Percentiles rank a stretch among this genome's conserved stretches.
Conservation (phyloP, 2,113 vertebrate genomes). For the Lagopus muta region DNA sequence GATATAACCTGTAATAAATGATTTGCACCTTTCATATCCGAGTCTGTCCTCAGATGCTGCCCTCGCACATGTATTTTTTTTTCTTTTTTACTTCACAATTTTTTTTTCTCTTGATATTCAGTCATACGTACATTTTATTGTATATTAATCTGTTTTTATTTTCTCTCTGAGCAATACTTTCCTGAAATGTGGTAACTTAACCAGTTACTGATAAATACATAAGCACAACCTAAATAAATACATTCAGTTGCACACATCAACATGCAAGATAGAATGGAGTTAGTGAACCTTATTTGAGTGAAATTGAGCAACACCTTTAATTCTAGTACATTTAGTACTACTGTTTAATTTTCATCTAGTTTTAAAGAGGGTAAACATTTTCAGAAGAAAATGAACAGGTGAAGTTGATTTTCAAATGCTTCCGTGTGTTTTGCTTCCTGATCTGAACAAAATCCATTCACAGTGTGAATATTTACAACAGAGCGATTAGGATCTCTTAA, state of each 20-base stretch:
- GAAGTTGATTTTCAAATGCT: rapidly evolving
- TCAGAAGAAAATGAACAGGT: background rate
- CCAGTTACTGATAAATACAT: background rate
- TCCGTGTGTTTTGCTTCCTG: background rate
- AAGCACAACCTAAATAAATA: background rate
- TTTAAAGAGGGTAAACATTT: background rate
- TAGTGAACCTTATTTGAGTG: background rate
- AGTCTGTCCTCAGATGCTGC: no score
- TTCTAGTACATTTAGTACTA: background rate
- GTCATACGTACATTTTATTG: background rate
- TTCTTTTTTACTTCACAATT: background rate
- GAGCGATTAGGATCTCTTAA: background rate
- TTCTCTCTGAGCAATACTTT: background rate
- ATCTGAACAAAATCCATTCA: background rate
- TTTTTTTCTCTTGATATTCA: background rate
- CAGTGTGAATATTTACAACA: background rate
- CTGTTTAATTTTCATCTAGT: background rate
- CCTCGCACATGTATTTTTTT: background rate
- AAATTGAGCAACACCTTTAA: background rate
- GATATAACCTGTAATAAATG: no score
- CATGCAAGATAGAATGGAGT: background rate
- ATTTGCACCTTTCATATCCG: no score
- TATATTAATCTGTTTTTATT: background rate
- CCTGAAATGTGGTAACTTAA: background rate
- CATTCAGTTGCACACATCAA: background rate